Evolutionary conservation across 2,888 invertebrate genomes (phyloP), one percentile per base, ranked within the genome.

Genomic region (Tiliacea citrago): DNA sequence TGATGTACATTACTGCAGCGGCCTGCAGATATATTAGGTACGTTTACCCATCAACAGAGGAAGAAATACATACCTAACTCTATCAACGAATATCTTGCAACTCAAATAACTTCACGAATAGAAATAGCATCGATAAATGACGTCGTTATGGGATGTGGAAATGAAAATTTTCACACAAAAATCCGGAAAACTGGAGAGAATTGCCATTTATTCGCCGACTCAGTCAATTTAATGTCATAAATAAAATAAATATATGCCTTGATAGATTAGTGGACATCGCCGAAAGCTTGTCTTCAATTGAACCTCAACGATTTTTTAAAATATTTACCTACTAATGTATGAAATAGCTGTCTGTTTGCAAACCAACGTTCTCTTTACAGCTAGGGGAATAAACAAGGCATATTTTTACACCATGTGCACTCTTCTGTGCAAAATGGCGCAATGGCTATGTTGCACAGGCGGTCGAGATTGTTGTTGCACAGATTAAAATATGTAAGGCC

Each of bases 111-210:
- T 62, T 53, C 35, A 53, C 35, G 29, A 66, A 69, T 82, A 53
- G 60, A 81, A 83, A 81, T 78, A 81, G 75, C 66, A 75, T 79
- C 68, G 24, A 79, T 67, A 63, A 79, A 83, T 61, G 57, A 68
- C 58, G 49, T 66, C 51, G n/a, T 72, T 39, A 57, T 35, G 53
- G 62, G 49, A 60, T 29, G 53, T 53, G 55, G 45, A 72, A 83
- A 45, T 29, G 35, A 68, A 70, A 68, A 68, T 62, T 57, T 73
- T 60, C 67, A 39, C 24, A 73, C 55, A 65, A 68, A 82, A 83
- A 63, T 73, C 67, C 83, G 80, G 75, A 75, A 83, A 69, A 57
- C 82, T 79, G 62, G 65, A 80, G 61, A 62, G 21, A 42, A 65
- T 61, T 47, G 60, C 24, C 2, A 55, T 75, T 72, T 83, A 16